Percentiles rank a stretch among this genome's conserved stretches.
Evolutionary conservation across 2,888 invertebrate species (phyloP).

Genomic region (Idaea straminata): DNA sequence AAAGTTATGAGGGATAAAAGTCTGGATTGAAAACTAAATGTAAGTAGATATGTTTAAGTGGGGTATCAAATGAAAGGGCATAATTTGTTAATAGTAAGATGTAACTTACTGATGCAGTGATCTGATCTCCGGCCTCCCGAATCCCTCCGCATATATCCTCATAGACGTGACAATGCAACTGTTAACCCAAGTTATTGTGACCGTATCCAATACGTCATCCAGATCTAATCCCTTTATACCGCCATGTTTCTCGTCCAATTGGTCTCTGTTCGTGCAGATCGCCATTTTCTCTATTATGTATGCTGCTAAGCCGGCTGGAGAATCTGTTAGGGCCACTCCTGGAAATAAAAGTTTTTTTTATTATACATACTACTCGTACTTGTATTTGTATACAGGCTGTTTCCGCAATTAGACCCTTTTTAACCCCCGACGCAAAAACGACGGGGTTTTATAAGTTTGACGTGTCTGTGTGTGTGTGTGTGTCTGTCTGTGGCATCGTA

Average conservation of each 20-base stretch:
- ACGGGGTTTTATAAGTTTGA: no score
- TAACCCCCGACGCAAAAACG: no score
- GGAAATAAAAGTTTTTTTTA: slow-evolving; percentile 7
- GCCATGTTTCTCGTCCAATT: slow-evolving; percentile 69
- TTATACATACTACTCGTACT: not conserved
- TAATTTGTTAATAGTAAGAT: no score
- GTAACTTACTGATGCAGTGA: slow-evolving; percentile 29
- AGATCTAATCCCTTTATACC: slow-evolving; percentile 80
- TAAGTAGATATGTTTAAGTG: no score
- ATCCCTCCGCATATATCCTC: slow-evolving; percentile 81
- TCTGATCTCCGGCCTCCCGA: slow-evolving; percentile 20
- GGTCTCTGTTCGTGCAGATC: slow-evolving; percentile 80
- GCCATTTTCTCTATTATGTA: slow-evolving; percentile 90
- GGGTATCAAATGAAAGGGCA: no score
- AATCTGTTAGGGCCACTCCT: slow-evolving; percentile 84
- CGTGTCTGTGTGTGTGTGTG: no score
- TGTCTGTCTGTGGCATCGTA: no score
- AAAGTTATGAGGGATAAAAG: no score
- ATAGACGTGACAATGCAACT: slow-evolving; percentile 83
- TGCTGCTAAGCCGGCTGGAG: slow-evolving; percentile 87
- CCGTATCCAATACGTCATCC: slow-evolving; percentile 83
- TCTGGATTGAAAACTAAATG: no score
- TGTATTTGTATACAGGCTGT: no score
- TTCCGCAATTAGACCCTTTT: no score
- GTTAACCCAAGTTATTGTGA: slow-evolving; percentile 85